Evolutionary conservation across 2,797 vertebrate species (phyloP), one percentile per base, ranked within the genome.

Genomic region (Carcharodon carcharias): DNA sequence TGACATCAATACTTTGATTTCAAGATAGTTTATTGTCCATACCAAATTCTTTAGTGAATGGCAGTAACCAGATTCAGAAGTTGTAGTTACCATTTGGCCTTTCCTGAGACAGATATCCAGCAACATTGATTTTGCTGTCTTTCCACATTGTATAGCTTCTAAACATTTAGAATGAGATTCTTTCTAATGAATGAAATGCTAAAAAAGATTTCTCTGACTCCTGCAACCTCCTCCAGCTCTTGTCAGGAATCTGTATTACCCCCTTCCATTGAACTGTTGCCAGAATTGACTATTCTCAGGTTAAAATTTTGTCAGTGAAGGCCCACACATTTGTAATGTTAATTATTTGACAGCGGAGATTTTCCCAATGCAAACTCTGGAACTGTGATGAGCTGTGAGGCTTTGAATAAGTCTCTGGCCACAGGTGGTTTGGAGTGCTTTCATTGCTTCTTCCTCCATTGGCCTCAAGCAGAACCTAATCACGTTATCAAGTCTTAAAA

Each of bases 81-180:
- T 35, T 91, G 28, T 31, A 61, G 56, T 91, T 61, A 56, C 56
- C 88, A 91, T 12, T 58, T 61, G 88, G 88, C 11, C 9, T 35
- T 91, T 91, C 88, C 88, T 18, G 56, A 61, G 56, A 58, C 56
- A 40, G n/a, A 65, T 9, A 21, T 26, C n/a, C 63, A 65, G 61
- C 61, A 23, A 65, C 63, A 93, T 65, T 65, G 61, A 67, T 93
- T n/a, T 93, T 93, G 91, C 91, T 67, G 61, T 93, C 91, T 65
- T 67, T 93, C n/a, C 40, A 67, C 18, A 45, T 93, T 67, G 63
- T 40, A 93, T 0, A 45, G 61, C 7, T 93, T 45, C 91, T 21
- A 45, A 93, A n/a, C 21, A 9, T 45, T 67, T n/a, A 26, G 40
- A 45, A n/a, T 2, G 21, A 67, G n/a, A 21, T 40, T 31, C 58